These are phyloP conservation scores for Bostrychus sinensis DNA, from an alignment of 2,113 vertebrate species.

Conservation along the genomic window DNA sequence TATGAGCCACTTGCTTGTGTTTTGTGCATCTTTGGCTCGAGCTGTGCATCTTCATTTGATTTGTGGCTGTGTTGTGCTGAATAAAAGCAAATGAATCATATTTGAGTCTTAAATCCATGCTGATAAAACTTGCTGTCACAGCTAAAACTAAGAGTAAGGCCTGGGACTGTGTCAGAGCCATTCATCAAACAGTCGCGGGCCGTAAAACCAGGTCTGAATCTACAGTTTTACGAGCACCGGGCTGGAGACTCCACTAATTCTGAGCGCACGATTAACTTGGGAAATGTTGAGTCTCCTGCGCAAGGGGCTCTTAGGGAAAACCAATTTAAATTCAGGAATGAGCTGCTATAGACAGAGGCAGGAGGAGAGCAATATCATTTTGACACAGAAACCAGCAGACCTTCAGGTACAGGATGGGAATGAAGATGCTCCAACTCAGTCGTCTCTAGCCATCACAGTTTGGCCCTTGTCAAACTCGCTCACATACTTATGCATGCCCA, in stretches of 20 bases:
- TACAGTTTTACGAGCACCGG: neutral
- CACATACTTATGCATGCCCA: neutral
- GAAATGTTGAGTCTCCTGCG: conserved; percentile 1
- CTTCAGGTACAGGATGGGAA: neutral
- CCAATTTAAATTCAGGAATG: conserved; percentile 16
- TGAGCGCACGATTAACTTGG: conserved; percentile 16
- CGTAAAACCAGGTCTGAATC: neutral
- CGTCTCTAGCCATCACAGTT: neutral
- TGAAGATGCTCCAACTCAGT: neutral
- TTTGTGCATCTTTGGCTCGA: neutral
- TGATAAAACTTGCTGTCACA: conserved; percentile 6
- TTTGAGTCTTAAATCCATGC: conserved; percentile 1
- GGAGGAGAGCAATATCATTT: neutral
- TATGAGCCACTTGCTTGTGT: neutral
- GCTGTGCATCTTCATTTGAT: conserved; percentile 6
- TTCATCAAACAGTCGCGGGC: neutral
- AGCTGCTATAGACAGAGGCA: neutral
- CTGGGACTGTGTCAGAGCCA: neutral
- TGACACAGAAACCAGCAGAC: neutral
- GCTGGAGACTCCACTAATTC: neutral
- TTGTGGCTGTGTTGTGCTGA: neutral
- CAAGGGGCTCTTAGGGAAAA: conserved; percentile 18
- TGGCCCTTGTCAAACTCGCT: neutral
- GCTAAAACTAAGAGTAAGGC: conserved; percentile 1
- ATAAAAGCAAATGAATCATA: conserved; percentile 3